Evolutionary conservation across 2,113 vertebrate species (phyloP), one percentile per base, ranked within the genome.

Genomic region (Beaufortia kweichowensis): DNA sequence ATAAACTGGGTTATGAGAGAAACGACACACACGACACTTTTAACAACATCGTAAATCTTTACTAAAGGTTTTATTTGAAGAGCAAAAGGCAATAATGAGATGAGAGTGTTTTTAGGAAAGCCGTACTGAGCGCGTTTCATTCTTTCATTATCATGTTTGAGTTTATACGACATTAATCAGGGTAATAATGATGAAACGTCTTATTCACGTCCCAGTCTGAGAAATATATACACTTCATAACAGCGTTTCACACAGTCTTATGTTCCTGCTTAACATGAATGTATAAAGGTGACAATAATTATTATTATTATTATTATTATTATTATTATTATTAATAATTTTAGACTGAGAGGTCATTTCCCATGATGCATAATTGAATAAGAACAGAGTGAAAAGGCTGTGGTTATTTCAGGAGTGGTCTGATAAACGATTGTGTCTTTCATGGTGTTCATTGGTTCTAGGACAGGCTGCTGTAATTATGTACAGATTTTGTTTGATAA

Each of bases 401-500:
- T n/a, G n/a, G n/a, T n/a, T n/a, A n/a, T n/a, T n/a, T n/a, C n/a
- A n/a, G n/a, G n/a, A n/a, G n/a, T n/a, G n/a, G n/a, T n/a, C n/a
- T n/a, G n/a, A n/a, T n/a, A n/a, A n/a, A n/a, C 60, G 65, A 79
- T 81, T 50, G 75, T 66, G 57, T 68, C 78, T 83, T 81, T 77
- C 41, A 84, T 80, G 80, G 68, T 85, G 69, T 85, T 81, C 78
- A 80, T 83, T 80, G 62, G 75, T 75, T 86, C 59, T 83, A 70
- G 82, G 85, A 85, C 83, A 7, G 86, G 88, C 73, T 85, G 79
- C 78, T 95, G 93, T 94, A 94, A 94, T 89, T 94, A 91, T 94
- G 94, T 95, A 94, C 91, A 95, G 92, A 90, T 88, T 80, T 87
- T 86, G 65, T 87, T 88, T 95, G 28, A 23, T 68, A 93, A 95